phyloP scores from a whole-genome alignment of 1,140 invertebrate genomes.

The Orchesella cincta region DNA sequence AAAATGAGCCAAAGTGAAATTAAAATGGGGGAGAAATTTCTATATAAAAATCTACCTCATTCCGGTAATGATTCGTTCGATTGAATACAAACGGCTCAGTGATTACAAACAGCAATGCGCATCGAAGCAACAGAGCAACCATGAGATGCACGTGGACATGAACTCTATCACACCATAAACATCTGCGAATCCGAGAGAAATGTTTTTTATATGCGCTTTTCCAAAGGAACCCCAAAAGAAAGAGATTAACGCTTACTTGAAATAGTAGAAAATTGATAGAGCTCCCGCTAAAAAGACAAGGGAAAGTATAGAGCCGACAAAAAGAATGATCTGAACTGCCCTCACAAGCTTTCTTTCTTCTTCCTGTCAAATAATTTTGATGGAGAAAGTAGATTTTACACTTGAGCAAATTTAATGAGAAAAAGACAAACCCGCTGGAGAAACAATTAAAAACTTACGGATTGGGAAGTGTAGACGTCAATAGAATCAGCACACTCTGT shows the following conservation, averaged over 20 bases:
- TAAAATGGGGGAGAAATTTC: no score
- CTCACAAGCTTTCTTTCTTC: no score
- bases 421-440: no score
- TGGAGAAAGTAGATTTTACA: no score
- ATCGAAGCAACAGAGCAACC: slow-evolving; percentile 57
- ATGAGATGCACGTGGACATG: slow-evolving; percentile 61
- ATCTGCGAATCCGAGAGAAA: slow-evolving; percentile 58
- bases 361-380: no score
- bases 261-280: not conserved
- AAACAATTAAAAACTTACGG: slow-evolving; percentile 1
- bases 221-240: not conserved
- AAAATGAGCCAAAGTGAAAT: not conserved
- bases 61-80: slow-evolving; percentile 46
- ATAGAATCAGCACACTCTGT: slow-evolving; percentile 48
- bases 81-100: slow-evolving; percentile 51
- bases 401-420: no score
- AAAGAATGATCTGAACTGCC: not conserved
- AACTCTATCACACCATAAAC: slow-evolving; percentile 58
- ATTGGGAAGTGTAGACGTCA: not conserved
- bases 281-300: not conserved
- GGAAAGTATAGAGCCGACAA: not conserved
- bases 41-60: slow-evolving; percentile 50
- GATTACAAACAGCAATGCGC: slow-evolving; percentile 58
- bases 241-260: not conserved
- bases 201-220: no score